Evolutionary conservation across 1,140 invertebrate species (phyloP).

Genomic region (Asbolus verrucosus): DNA sequence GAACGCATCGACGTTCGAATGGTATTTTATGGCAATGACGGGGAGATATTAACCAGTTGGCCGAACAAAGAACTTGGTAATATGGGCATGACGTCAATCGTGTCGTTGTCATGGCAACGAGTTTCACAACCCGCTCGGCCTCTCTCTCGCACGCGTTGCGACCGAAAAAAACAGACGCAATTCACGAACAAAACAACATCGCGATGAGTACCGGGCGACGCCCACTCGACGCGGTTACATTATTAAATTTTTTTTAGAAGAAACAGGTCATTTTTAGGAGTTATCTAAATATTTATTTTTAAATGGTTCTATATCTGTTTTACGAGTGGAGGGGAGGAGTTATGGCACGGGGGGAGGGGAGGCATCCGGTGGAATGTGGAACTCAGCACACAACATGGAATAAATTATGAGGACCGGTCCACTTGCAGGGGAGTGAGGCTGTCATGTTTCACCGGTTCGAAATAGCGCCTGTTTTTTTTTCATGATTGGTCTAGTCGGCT

Average conservation of each 20-base stretch:
- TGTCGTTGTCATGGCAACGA: slow-evolving; percentile 27
- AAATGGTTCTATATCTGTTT: slow-evolving; percentile 7
- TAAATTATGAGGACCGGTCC: slow-evolving; percentile 25
- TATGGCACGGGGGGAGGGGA: slow-evolving; percentile 12
- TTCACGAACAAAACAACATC: slow-evolving; percentile 23
- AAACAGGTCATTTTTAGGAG: background rate
- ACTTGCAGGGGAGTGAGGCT: slow-evolving; percentile 14
- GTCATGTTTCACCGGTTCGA: slow-evolving; percentile 3
- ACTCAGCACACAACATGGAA: slow-evolving; percentile 16
- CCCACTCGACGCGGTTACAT: slow-evolving; percentile 28
- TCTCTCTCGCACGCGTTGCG: background rate
- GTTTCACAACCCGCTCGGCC: slow-evolving; percentile 12
- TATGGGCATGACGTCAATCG: slow-evolving; percentile 24
- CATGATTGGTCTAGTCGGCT: background rate
- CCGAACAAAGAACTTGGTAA: slow-evolving; percentile 26
- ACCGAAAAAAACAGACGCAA: too few relatives aligned
- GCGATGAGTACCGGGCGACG: background rate
- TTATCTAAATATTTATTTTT: slow-evolving; percentile 31
- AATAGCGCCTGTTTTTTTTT: slow-evolving; percentile 2
- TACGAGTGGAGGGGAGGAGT: slow-evolving; percentile 11
- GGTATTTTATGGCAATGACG: slow-evolving; percentile 36
- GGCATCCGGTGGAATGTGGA: slow-evolving; percentile 10
- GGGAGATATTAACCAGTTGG: slow-evolving; percentile 26
- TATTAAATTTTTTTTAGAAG: slow-evolving; percentile 21
- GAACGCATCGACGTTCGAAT: slow-evolving; percentile 16